Base-by-base conservation (phyloP, 2,888 invertebrate species). In the Thymelicus sylvestris region DNA sequence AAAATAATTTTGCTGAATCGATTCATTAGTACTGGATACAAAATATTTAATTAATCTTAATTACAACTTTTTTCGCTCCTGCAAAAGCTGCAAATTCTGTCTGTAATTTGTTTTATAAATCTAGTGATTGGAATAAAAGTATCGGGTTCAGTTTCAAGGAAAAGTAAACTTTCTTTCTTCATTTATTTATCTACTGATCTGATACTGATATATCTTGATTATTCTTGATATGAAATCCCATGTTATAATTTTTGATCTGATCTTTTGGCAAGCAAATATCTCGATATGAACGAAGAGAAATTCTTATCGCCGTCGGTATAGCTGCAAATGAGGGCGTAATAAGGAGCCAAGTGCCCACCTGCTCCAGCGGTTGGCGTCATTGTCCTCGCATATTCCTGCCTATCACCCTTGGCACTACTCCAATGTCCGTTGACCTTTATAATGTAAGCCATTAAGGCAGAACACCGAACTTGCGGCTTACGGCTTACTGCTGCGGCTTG, bases 371-470 rank as follows among this genome's bases (percentile, higher is more conserved):
- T 24, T 61, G 31, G 59, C 52, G 62, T 61, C 67, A 67, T 67
- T 67, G 61, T 61, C 19, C 41, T 66, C 31, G 52, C 48, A 50
- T 48, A 63, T 31, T 44, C 63, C 48, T 52, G 63, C 39, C 44
- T 66, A 67, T 67, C 61, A 61, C 67, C 61, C 67, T 67, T 67
- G 67, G 67, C 67, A 67, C 61, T 48, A 13, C 61, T 67, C 67
- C 67, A 67, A 67, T 61, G 67, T 67, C 60, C 67, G 61, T 24
- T 67, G 67, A 67, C 67, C 67, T 67, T 67, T 67, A 60, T 60
- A 67, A 67, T 61, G 61, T 61, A 50, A 50, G 66, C 60, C 48
- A 65, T 47, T 62, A 62, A 24, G 62, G 39, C 8, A 15, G 59
- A 59, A 39, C 59, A 59, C 44, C 8, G 24, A 48, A 24, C 47